Evolutionary conservation across 1,140 invertebrate species (phyloP).

Genomic region (Drosophila ogumai): DNA sequence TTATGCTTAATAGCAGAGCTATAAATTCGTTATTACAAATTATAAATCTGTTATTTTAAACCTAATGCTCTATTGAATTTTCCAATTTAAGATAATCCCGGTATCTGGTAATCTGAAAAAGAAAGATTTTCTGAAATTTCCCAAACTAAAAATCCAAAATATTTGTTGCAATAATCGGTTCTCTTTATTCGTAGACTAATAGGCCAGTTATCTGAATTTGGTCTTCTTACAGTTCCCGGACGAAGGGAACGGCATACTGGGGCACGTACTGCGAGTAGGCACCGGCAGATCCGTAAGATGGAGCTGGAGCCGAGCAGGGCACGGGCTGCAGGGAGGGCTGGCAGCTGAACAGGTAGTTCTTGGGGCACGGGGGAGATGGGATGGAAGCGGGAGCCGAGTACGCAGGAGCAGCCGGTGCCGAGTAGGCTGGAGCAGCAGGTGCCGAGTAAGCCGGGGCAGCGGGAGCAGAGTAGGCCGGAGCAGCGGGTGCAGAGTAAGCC

Average conservation of each 20-base stretch:
- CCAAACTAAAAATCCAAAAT: not conserved
- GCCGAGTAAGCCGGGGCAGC: slow-evolving; percentile 21
- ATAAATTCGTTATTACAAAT: not conserved
- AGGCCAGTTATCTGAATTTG: not conserved
- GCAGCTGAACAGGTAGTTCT: slow-evolving; percentile 83
- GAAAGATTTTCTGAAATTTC: not conserved
- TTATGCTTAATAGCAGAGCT: not conserved
- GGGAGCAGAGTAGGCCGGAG: slow-evolving; percentile 23
- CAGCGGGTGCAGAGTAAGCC: slow-evolving; percentile 25
- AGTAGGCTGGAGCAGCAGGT: slow-evolving; percentile 49
- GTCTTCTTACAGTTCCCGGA: slow-evolving; percentile 55
- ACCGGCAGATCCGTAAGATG: slow-evolving; percentile 57
- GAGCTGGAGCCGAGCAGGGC: slow-evolving; percentile 68
- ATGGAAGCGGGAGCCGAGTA: slow-evolving; percentile 60
- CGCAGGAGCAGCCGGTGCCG: slow-evolving; percentile 56
- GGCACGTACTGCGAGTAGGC: slow-evolving; percentile 73
- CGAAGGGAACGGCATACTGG: slow-evolving; percentile 68
- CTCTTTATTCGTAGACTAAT: slow-evolving; percentile 50
- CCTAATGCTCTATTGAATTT: not conserved
- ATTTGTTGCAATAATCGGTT: slow-evolving; percentile 15
- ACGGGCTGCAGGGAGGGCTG: slow-evolving; percentile 77
- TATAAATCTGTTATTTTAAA: not conserved
- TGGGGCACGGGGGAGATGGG: slow-evolving; percentile 73
- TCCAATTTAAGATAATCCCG: too few relatives aligned
- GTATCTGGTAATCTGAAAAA: too few relatives aligned